These are phyloP conservation scores for Schlechtendalia chinensis DNA, from an alignment of 1,140 invertebrate species.

Conservation along the genomic window DNA sequence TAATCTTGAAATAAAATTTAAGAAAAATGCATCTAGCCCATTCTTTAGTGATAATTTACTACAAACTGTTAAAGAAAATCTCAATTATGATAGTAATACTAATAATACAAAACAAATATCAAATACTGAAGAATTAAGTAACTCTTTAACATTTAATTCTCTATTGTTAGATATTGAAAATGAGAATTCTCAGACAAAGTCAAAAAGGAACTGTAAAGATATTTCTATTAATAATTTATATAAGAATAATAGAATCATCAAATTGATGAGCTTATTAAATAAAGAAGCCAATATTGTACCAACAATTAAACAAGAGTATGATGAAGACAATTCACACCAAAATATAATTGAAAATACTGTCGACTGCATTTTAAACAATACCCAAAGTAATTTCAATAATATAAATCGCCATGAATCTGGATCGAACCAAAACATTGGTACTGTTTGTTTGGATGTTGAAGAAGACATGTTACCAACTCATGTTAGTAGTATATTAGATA, in stretches of 20 bases:
- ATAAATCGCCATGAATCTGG: too few species aligned
- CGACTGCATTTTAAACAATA: neutral
- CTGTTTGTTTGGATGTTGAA: neutral
- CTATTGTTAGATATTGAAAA: neutral
- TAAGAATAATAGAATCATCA: neutral
- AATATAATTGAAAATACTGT: neutral
- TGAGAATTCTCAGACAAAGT: too few species aligned
- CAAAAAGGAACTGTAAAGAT: neutral
- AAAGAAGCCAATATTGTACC: neutral
- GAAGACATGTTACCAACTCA: neutral
- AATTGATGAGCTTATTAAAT: slow-evolving; percentile 4
- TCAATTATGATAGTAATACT: neutral
- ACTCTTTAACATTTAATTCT: too few species aligned
- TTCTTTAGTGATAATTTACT: neutral
- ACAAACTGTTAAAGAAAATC: neutral
- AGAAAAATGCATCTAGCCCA: neutral
- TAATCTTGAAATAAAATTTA: too few species aligned
- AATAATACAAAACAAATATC: neutral
- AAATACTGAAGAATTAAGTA: neutral
- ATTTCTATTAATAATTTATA: neutral
- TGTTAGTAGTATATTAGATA: neutral
- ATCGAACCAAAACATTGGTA: neutral
- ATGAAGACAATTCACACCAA: neutral
- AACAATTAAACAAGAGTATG: neutral
- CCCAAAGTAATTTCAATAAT: neutral